phyloP scores from a whole-genome alignment of 2,888 invertebrate species.

The Patella caerulea region DNA sequence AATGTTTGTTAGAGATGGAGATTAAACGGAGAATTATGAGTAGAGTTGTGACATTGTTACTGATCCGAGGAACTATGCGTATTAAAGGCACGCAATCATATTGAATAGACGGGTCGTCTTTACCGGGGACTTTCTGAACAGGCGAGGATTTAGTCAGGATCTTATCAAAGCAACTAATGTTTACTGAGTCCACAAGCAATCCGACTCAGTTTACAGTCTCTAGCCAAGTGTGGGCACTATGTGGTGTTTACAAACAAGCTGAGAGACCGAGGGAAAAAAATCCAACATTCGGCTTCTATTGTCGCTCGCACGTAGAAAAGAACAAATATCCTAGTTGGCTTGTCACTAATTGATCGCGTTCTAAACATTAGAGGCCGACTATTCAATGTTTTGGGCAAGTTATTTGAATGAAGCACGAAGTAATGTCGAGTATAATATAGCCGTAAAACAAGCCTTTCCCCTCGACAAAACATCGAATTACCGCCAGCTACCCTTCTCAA shows the following conservation, averaged over 20 bases:
- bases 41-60: not conserved
- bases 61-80: not conserved
- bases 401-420: not conserved
- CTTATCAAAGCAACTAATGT: conserved; percentile 5
- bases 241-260: conserved; percentile 26
- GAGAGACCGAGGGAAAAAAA: conserved; percentile 18
- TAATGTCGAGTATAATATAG: not conserved
- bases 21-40: not conserved
- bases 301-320: conserved; percentile 18
- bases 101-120: not conserved
- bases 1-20: not conserved
- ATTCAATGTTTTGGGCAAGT: not conserved
- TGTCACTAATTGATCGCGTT: not conserved
- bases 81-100: not conserved
- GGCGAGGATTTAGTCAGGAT: not conserved
- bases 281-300: conserved; percentile 3
- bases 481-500: no score
- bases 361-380: conserved; percentile 1
- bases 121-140: not conserved
- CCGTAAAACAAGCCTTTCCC: no score
- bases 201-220: conserved; percentile 2
- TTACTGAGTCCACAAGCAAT: not conserved
- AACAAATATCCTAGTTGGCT: conserved; percentile 11
- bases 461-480: no score
- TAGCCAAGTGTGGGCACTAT: not conserved